phyloP scores from a whole-genome alignment of 2,888 invertebrate species.

The Netelia inedita region DNA sequence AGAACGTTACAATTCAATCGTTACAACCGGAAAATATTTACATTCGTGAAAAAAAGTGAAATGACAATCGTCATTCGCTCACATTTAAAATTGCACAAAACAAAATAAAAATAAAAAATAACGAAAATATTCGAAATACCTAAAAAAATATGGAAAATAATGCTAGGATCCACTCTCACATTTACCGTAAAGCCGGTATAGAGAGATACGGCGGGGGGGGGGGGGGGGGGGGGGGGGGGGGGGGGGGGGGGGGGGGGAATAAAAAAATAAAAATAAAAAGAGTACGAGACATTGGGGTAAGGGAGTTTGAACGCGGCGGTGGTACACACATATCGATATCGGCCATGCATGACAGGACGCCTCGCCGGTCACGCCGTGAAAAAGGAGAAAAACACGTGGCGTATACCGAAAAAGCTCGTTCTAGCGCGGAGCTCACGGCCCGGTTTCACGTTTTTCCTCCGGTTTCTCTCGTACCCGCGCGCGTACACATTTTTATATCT shows the following conservation, averaged over 20 bases:
- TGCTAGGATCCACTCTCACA: slow-evolving; percentile 49
- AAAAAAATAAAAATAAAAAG: neutral
- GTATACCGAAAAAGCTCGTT: slow-evolving; percentile 54
- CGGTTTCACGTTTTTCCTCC: slow-evolving; percentile 57
- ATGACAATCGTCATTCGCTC: no score
- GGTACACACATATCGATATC: slow-evolving; percentile 83
- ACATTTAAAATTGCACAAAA: neutral
- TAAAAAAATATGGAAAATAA: slow-evolving; percentile 14
- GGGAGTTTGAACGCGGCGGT: slow-evolving; percentile 76
- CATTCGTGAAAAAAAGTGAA: no score
- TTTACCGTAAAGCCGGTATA: slow-evolving; percentile 10
- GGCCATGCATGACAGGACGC: slow-evolving; percentile 83
- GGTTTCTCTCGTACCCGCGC: slow-evolving; percentile 33
- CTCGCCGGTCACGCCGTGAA: slow-evolving; percentile 83
- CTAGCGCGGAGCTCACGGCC: slow-evolving; percentile 42
- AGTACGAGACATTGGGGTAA: slow-evolving; percentile 55
- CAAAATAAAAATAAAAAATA: neutral
- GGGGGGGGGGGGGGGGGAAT: neutral
- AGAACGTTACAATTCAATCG: no score
- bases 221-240: neutral
- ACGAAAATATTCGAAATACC: neutral
- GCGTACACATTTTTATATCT: slow-evolving; percentile 15
- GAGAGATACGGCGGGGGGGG: neutral
- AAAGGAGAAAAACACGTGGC: slow-evolving; percentile 78
- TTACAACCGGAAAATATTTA: no score